Base-by-base conservation (phyloP, 2,888 invertebrate genomes). In the Eilema caniola region DNA sequence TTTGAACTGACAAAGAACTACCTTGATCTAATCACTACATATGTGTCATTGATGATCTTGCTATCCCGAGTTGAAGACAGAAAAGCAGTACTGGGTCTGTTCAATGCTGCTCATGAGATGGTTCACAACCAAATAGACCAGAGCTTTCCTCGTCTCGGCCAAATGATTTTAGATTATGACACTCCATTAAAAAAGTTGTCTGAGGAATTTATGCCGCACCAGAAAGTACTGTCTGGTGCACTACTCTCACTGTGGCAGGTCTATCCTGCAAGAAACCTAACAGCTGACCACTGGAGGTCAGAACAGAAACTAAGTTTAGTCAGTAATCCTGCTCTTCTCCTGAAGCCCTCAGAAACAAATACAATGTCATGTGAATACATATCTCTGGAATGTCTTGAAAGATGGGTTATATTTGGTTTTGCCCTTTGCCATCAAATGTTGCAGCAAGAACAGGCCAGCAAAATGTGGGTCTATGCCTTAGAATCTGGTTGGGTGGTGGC, bases 161-260 rank as follows among this genome's bases (percentile, higher is more conserved):
- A 99, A 93, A 97, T 99, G 97, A 99, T 99, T 76, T 97, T 99
- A 83, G 99, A 99, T 87, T 99, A 99, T 92, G 99, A 99, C 91
- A 96, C 98, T 60, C 99, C 99, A 0, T 92, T 99, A 73, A 99
- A 98, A 88, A 99, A 99, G 88, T 95, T 99, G 0, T 97, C 98
- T 0, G 99, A 99, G 89, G 99, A 99, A 91, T 99, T 99, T 93
- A 97, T 98, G 53, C 99, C 99, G 0, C 99, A 99, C 90, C 97
- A 98, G 67, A 98, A 99, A 88, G 93, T 99, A 10, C 91, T 99
- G 63, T 96, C 97, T 66, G 97, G 97, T 86, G 99, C 99, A 2
- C 93, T 99, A 62, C 97, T 97, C 83, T 99, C 99, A 0, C 93
- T 99, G 20, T 97, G 97, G 90, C 96, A 97, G 73, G 97, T 99